Evolutionary conservation across 2,888 invertebrate species (phyloP), one percentile per base, ranked within the genome.

Genomic region (Drosophila emarginata): DNA sequence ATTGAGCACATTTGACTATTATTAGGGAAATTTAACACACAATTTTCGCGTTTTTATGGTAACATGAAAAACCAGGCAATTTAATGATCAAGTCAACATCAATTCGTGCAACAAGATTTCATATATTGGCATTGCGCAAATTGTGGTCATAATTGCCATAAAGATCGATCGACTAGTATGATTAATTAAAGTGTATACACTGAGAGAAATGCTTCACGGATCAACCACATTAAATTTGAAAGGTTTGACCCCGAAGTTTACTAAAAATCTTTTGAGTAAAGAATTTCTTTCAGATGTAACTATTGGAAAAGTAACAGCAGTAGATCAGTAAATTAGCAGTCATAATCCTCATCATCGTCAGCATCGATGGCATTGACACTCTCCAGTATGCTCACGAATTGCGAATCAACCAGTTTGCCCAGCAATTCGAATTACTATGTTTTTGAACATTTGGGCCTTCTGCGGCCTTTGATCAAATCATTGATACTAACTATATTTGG

Each of bases 1-100:
- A 79, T 89, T 82, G 80, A 89, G 77, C 82, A 79, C 78, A 91
- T 90, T 91, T 91, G 89, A 90, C 89, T 91, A 90, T 90, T 90
- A 89, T 82, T 89, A 90, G 89, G 89, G 90, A 89, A 90, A 89
- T 89, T 85, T 83, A 77, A 81, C 77, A 79, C 76, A 74, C 77
- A 53, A 66, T 61, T 64, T 79, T 51, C 36, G n/a, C 65, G 68
- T 85, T 67, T 85, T 85, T 85, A 85, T 87, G 85, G 87, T 82
- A 89, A 87, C 89, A 89, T 88, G 89, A 89, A 52, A 51, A 66
- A 57, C 66, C 63, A 61, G 59, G 62, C 64, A 56, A 59, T 53
- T 63, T 60, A 69, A 77, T 59, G 75, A 76, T 64, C 70, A 59
- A 63, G 28, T 54, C 54, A 64, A 52, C n/a, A n/a, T n/a, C n/a